Conservation (phyloP, 2,888 invertebrate genomes). For the Mythimna loreyi region DNA sequence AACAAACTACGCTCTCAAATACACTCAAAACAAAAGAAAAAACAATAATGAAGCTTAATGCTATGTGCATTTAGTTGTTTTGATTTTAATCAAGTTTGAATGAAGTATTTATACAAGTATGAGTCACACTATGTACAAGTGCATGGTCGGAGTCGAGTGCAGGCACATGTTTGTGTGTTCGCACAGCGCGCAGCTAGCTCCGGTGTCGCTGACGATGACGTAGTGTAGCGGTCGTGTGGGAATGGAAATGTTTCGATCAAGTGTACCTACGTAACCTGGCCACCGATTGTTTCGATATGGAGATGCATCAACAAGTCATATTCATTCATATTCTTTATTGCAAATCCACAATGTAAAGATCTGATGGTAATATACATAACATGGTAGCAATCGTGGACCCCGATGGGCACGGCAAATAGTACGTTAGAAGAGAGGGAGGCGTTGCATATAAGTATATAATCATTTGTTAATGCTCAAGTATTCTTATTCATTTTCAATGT, state of each 20-base stretch:
- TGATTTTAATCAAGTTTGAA: slow-evolving; percentile 18
- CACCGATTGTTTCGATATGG: too few species aligned
- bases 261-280: not conserved
- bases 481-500: too few species aligned
- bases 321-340: too few species aligned
- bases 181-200: not conserved
- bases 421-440: too few species aligned
- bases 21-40: slow-evolving; percentile 1
- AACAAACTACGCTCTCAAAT: slow-evolving; percentile 28
- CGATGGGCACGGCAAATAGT: too few species aligned
- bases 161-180: not conserved
- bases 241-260: not conserved
- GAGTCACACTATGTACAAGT: slow-evolving; percentile 5
- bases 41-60: not conserved
- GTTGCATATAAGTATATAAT: too few species aligned
- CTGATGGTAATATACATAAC: too few species aligned
- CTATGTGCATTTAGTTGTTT: not conserved
- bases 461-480: too few species aligned
- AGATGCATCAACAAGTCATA: too few species aligned
- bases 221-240: not conserved
- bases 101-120: not conserved
- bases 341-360: too few species aligned
- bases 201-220: not conserved
- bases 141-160: not conserved
- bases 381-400: too few species aligned